phyloP scores from a whole-genome alignment of 2,797 vertebrate genomes.

The Platyrinchus mystaceus region DNA sequence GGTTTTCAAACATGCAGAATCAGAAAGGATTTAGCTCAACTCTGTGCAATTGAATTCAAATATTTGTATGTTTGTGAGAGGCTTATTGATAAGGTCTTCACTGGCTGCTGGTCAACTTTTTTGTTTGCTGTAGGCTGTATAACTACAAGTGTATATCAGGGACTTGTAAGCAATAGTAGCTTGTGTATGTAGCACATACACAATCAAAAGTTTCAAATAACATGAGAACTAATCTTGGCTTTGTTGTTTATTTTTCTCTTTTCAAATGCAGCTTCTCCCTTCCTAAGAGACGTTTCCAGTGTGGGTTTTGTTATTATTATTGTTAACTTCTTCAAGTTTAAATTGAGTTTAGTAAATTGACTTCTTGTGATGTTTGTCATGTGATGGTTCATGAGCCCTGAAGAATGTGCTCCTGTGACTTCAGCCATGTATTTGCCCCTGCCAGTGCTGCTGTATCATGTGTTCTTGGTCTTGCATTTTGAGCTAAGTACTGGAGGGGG shows the following conservation, averaged over 20 bases:
- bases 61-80: neutral
- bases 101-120: neutral
- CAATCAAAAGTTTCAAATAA: neutral
- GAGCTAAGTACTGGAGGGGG: neutral
- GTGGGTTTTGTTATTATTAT: neutral
- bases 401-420: conserved; percentile 56
- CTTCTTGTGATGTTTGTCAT: conserved; percentile 53
- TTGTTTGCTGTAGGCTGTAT: neutral
- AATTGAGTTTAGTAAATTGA: conserved; percentile 38
- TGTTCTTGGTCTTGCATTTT: conserved; percentile 1
- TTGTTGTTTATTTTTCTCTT: neutral
- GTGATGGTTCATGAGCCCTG: conserved; percentile 41
- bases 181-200: neutral
- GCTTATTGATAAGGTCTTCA: neutral
- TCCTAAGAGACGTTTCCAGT: neutral
- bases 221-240: neutral
- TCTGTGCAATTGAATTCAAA: neutral
- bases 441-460: neutral
- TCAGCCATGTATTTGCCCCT: neutral
- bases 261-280: neutral
- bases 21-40: neutral
- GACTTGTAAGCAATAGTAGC: neutral
- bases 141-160: neutral
- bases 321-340: conserved; percentile 17
- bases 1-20: neutral